phyloP scores from a whole-genome alignment of 2,888 invertebrate genomes.

The Rhaphigaster nebulosa region DNA sequence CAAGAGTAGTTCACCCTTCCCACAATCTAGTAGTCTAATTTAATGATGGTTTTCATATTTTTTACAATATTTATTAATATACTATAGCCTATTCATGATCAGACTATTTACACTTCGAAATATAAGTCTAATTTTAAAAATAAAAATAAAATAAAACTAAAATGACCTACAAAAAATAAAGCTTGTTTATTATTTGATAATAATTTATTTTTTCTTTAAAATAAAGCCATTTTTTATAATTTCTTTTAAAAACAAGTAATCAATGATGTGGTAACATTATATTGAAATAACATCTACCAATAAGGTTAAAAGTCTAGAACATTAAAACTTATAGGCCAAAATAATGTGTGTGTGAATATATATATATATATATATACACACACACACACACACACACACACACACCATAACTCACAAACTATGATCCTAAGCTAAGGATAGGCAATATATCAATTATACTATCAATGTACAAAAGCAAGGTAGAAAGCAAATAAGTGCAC shows the following conservation, averaged over 20 bases:
- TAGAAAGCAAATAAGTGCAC: not conserved
- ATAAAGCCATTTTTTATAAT: not conserved
- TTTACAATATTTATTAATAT: not conserved
- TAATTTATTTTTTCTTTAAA: not conserved
- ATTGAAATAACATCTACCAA: not conserved
- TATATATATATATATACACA: not conserved
- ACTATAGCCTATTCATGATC: not conserved
- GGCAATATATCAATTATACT: not conserved
- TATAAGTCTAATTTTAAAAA: not conserved
- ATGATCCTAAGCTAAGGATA: not conserved
- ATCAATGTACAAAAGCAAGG: not conserved
- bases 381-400: not conserved
- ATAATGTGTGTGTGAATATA: not conserved
- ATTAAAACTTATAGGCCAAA: constrained; percentile 8
- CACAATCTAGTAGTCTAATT: not conserved
- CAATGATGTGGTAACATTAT: not conserved
- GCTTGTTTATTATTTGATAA: not conserved
- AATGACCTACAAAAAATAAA: not conserved
- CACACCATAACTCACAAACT: not conserved
- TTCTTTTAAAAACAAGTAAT: not conserved
- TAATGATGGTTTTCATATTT: not conserved
- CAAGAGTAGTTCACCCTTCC: not conserved
- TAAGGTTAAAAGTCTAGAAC: not conserved
- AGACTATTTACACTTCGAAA: constrained; percentile 1
- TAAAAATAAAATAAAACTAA: not conserved